Base-by-base conservation (phyloP, 2,888 invertebrate species). In the Drosophila setosimentum region DNA sequence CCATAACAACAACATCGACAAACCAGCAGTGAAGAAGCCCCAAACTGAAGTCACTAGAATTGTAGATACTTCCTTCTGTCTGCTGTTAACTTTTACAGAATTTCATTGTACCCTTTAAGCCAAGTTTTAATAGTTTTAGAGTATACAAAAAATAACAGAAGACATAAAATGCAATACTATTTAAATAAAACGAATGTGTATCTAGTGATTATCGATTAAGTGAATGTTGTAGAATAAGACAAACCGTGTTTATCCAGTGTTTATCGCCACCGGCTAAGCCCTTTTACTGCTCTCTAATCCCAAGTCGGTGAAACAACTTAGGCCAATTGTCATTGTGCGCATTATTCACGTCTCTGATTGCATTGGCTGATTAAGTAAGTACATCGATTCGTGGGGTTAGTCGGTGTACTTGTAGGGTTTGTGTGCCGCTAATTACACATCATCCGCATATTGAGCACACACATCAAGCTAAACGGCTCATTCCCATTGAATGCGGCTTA, bases 341-440 rank as follows among this genome's bases (percentile, higher is more conserved):
- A 65, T 77, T 77, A 79, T 63, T 59, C 53, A 32, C 29, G 40
- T 53, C 55, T 54, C 30, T 49, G 76, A 71, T 67, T 63, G 48
- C 48, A 50, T 29, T 58, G 35, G 57, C 30, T 64, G 50, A 51
- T 45, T 55, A 33, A 33, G 50, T 49, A 21, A 37, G 35, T 32
- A 11, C 45, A 55, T 10, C 60, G 60, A 62, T 53, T 65, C 45
- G 21, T n/a, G 37, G 64, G 64, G 32, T 67, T 48, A 69, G 60
- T 40, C 49, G 27, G 0, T 7, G 69, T 75, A 86, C 84, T 86
- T 86, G 84, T 81, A 77, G 42, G 86, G 85, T 54, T 87, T 87
- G 82, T 0, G 90, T 84, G 61, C 78, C 82, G 82, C 87, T 91
- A 92, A 91, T 89, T 91, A 83, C 83, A 66, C 74, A 82, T 85